Conservation (phyloP, 2,113 vertebrate species). For the Athene noctua region DNA sequence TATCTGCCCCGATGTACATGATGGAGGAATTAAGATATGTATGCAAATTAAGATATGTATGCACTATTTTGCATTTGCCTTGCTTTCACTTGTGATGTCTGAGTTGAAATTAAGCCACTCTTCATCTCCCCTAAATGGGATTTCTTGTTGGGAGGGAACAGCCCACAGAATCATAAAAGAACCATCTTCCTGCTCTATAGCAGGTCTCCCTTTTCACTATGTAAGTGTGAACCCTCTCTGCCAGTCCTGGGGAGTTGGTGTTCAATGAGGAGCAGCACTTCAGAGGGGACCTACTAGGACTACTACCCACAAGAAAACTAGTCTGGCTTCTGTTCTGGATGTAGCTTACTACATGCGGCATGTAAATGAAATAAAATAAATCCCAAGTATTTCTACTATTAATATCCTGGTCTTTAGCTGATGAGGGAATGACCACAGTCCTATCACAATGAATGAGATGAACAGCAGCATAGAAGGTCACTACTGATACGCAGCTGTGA, state of each 20-base stretch:
- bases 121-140: background rate
- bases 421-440: background rate
- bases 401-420: background rate
- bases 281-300: background rate
- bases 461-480: background rate
- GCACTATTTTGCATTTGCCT: background rate
- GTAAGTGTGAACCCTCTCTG: background rate
- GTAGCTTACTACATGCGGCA: background rate
- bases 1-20: accelerated
- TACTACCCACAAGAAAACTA: background rate
- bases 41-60: accelerated
- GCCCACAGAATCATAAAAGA: background rate
- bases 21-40: accelerated
- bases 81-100: background rate
- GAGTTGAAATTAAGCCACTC: background rate
- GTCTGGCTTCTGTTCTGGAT: background rate
- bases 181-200: background rate
- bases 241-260: background rate
- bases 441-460: background rate
- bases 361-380: background rate
- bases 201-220: background rate
- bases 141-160: background rate
- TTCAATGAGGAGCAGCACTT: background rate
- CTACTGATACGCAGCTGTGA: background rate
- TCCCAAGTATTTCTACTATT: background rate